Evolutionary conservation across 1,140 invertebrate genomes (phyloP), one percentile per base, ranked within the genome.

Genomic region (Drosophila chauvacae): DNA sequence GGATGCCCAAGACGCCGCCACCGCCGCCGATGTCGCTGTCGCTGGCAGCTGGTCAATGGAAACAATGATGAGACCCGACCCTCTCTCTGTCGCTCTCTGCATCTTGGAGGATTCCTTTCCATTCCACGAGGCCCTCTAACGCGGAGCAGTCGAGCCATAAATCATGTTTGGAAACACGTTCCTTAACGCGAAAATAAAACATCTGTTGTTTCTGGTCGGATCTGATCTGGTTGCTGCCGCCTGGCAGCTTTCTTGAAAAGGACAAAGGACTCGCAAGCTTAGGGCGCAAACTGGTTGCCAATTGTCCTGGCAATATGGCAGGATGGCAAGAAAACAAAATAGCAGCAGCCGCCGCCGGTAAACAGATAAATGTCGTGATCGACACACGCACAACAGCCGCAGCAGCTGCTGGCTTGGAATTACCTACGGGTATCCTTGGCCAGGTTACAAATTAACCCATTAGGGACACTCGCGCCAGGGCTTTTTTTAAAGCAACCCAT

Each of bases 121-220:
- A 71, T 45, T 69, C 53, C 53, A 56, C 53, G 35, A 39, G 53
- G 53, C 51, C 51, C 59, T 69, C 78, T 61, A 80, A 80, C 57
- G 39, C 65, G 68, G 55, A 61, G 60, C 60, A 47, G 73, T 48
- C 58, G 68, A 88, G 81, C 85, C 65, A 90, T 88, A 88, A 88
- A 88, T 88, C 84, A 88, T 88, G 84, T 81, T 88, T 88, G 77
- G 73, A 57, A 88, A 88, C 84, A 88, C 85, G 84, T 88, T 88
- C 80, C 63, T 61, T 33, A 70, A 73, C 39, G 63, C 66, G 56
- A 70, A 61, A 61, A 28, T 30, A 59, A 81, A 87, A 87, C 83
- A 87, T 87, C 83, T 87, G 83, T 86, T 87, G 70, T 80, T 77
- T 56, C 37, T 56, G 48, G 37, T 75, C 16, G 53, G 51, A 59